Evolutionary conservation across 2,113 vertebrate species (phyloP).

Genomic region (Delphinapterus leucas): DNA sequence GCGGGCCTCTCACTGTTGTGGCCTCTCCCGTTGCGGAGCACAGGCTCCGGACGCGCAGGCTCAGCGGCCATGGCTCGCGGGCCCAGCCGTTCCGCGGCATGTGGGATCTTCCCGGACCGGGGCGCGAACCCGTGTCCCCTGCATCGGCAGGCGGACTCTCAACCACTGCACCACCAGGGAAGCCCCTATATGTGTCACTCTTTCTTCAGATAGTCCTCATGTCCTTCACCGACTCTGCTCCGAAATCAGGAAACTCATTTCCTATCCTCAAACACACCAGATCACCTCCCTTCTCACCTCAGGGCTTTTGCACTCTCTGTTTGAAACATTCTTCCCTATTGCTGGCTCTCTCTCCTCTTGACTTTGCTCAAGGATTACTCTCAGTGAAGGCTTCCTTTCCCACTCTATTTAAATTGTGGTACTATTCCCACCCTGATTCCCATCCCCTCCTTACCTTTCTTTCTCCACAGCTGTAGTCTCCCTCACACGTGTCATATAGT

Average conservation of each 20-base stretch:
- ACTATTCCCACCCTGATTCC: rapidly evolving
- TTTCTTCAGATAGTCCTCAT: not conserved
- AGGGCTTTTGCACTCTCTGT: not conserved
- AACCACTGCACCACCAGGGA: too few species aligned
- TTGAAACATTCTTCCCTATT: not conserved
- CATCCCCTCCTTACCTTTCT: too few species aligned
- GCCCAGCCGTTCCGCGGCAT: rapidly evolving
- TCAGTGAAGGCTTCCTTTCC: not conserved
- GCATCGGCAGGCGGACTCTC: too few species aligned
- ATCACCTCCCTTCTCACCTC: not conserved
- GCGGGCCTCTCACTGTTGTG: too few species aligned
- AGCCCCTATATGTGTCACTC: too few species aligned
- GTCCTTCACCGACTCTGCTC: not conserved
- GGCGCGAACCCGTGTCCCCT: too few species aligned
- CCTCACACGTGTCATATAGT: not conserved
- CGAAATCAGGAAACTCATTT: not conserved
- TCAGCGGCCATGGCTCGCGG: too few species aligned
- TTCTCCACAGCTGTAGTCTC: not conserved
- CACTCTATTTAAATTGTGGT: not conserved
- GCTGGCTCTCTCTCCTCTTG: not conserved
- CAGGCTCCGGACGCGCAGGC: too few species aligned
- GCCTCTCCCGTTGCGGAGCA: too few species aligned
- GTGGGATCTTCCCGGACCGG: too few species aligned
- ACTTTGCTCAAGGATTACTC: not conserved
- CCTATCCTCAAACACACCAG: not conserved